Evolutionary conservation across 37 sponge, comb jelly and placozoan species (phyloP).

Genomic region (Agelas oroides): DNA sequence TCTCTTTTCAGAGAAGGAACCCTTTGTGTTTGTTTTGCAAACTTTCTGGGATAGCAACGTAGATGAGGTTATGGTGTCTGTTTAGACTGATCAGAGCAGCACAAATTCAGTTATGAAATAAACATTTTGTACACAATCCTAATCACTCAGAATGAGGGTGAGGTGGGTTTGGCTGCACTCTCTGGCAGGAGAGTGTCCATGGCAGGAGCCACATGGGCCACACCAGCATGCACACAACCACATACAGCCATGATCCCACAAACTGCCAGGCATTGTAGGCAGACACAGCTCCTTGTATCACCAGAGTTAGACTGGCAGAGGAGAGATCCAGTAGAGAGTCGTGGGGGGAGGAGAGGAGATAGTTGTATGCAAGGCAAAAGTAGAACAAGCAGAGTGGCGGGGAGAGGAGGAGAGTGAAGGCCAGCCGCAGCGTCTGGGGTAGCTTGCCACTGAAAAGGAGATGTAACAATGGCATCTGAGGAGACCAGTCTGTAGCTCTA

Average conservation of each 20-base stretch:
- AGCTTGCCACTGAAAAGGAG: background rate
- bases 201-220: conserved; percentile 68
- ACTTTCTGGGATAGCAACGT: too few species aligned
- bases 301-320: background rate
- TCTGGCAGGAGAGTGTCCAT: conserved; percentile 53
- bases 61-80: too few species aligned
- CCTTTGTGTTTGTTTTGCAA: too few species aligned
- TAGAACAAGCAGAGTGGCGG: conserved; percentile 16
- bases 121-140: too few species aligned
- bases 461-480: background rate
- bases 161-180: background rate
- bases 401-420: conserved; percentile 21
- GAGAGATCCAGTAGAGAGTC: background rate
- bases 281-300: background rate
- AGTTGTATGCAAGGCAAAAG: conserved; percentile 18
- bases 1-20: too few species aligned
- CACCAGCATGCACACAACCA: conserved; percentile 51
- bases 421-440: background rate
- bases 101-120: too few species aligned
- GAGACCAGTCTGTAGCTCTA: too few species aligned
- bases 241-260: conserved; percentile 44
- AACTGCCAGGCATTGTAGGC: conserved; percentile 46
- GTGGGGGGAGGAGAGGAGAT: conserved; percentile 13
- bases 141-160: background rate
- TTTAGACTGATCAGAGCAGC: too few species aligned